Conservation (phyloP, 35 echinoderm and acorn worm species). For the Lytechinus pictus region DNA sequence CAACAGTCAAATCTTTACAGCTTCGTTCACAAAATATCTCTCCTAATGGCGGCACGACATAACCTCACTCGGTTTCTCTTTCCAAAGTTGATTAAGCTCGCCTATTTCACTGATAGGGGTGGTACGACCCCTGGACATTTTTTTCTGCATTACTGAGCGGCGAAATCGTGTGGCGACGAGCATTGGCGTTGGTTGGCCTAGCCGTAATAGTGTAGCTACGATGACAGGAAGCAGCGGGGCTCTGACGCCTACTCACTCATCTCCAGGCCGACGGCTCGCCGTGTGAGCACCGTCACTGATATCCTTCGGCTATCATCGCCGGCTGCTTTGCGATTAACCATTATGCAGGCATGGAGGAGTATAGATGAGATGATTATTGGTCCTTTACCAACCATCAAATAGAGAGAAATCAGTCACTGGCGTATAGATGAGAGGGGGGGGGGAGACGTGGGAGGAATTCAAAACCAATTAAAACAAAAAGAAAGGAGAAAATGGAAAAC, state of each 20-base stretch:
- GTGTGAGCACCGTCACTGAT: constrained; percentile 25
- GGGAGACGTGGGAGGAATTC: not conserved
- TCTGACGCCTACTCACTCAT: constrained; percentile 51
- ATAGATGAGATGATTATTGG: not conserved
- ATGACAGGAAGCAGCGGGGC: constrained; percentile 27
- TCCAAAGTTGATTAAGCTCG: not conserved
- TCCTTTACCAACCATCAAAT: not conserved
- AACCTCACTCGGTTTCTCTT: not conserved
- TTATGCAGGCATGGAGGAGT: not conserved
- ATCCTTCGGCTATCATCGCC: not conserved
- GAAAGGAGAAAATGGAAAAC: no score
- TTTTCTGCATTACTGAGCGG: not conserved
- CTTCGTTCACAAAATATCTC: not conserved
- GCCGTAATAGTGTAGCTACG: not conserved
- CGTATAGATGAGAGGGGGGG: not conserved
- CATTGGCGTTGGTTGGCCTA: not conserved
- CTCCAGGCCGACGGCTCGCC: constrained; percentile 38
- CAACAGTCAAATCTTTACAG: not conserved
- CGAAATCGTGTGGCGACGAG: not conserved
- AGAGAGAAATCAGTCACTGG: not conserved
- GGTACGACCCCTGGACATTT: not conserved
- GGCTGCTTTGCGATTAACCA: not conserved
- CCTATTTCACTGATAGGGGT: not conserved
- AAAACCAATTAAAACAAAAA: no score
- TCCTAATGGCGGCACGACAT: not conserved